These are phyloP conservation scores for Montipora foliosa DNA, from an alignment of 64 coral and sea anemone genomes.

Conservation along the genomic window DNA sequence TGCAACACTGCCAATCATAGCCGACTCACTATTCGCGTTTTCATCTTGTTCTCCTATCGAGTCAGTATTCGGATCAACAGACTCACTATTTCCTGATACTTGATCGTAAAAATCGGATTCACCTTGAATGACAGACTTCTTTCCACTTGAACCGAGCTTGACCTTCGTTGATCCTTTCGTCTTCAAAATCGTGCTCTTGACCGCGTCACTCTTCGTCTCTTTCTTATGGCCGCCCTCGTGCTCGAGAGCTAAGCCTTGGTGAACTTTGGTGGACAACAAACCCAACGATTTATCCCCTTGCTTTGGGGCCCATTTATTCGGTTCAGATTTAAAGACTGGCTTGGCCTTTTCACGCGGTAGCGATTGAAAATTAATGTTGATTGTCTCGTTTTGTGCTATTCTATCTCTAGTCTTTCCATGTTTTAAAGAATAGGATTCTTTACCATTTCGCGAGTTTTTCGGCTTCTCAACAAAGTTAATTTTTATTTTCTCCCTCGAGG, in stretches of 20 bases:
- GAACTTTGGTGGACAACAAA: neutral
- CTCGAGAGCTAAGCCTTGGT: neutral
- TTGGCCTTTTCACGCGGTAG: neutral
- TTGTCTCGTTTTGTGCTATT: neutral
- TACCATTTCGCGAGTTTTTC: neutral
- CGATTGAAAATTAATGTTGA: neutral
- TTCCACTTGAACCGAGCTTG: neutral
- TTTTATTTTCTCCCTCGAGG: neutral
- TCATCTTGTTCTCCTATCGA: neutral
- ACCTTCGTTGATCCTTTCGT: neutral
- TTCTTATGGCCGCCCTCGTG: neutral
- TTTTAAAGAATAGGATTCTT: neutral
- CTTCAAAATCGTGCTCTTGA: neutral
- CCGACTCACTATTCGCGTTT: neutral
- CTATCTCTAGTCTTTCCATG: neutral
- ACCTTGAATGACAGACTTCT: neutral
- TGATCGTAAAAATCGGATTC: conserved; percentile 1
- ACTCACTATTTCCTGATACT: too few relatives aligned
- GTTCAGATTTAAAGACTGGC: neutral
- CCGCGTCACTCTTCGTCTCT: neutral
- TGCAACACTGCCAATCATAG: neutral
- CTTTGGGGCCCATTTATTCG: too few relatives aligned
- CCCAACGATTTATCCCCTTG: neutral
- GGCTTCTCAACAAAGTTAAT: neutral
- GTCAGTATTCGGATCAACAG: neutral